phyloP scores from a whole-genome alignment of 2,797 vertebrate species.

The Enteromius argenteus region DNA sequence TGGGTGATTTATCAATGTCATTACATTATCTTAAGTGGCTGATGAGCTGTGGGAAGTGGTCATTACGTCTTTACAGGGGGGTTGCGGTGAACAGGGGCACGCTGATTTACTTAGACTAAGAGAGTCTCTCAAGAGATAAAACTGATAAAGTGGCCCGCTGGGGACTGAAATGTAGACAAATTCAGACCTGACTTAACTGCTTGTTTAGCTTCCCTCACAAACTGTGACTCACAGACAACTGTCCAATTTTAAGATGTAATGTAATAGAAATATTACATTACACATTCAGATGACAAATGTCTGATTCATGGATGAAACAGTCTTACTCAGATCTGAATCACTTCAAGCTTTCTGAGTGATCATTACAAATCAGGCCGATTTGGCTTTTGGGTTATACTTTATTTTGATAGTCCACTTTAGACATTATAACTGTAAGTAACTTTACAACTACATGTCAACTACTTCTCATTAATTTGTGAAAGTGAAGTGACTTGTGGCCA shows the following conservation, averaged over 20 bases:
- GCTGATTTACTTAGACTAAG: constrained; percentile 14
- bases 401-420: too few relatives aligned
- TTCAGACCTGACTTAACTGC: neutral
- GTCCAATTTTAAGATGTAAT: neutral
- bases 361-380: neutral
- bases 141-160: constrained; percentile 19
- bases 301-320: neutral
- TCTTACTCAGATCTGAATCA: neutral
- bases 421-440: too few relatives aligned
- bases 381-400: neutral
- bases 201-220: neutral
- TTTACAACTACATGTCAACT: too few relatives aligned
- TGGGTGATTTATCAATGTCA: constrained; percentile 73
- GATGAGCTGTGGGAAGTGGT: constrained; percentile 75
- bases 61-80: constrained; percentile 63
- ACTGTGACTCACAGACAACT: neutral
- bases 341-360: neutral
- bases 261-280: neutral
- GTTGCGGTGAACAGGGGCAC: constrained; percentile 6
- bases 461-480: too few relatives aligned
- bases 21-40: constrained; percentile 76
- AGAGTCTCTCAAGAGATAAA: constrained; percentile 33
- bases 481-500: too few relatives aligned
- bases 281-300: neutral
- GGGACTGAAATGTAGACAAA: constrained; percentile 13